Base-by-base conservation (phyloP, 2,797 vertebrate genomes). In the Neopelma chrysocephalum region DNA sequence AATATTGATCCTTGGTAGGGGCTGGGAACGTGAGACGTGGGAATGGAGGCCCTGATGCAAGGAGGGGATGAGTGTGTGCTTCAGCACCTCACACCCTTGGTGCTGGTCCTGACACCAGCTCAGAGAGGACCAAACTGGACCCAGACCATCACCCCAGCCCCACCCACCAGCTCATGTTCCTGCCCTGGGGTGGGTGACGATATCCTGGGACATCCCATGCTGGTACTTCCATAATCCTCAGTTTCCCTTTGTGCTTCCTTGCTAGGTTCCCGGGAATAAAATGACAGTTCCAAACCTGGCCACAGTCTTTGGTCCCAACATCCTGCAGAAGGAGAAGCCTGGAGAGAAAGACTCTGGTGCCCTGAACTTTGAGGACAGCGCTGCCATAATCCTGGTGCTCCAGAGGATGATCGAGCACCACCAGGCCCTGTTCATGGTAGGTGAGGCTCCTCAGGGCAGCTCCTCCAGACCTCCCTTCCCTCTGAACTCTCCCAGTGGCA, bases 201-300 rank as follows among this genome's bases (percentile, higher is more conserved):
- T 21, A 0, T 36, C 53, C 71, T 65, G 43, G 72, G 45, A 43
- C 26, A 36, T 15, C 26, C 78, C 56, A 3, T 9, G 19, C 32
- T 0, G 0, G 6, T 4, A 15, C 36, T 18, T 14, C 48, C 25
- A 1, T 58, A 64, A 50, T 3, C 50, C 40, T 14, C 22, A 19
- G 7, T 36, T 34, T 78, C 68, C 36, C 38, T 32, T 45, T 42
- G 26, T 73, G 26, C 50, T 38, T 70, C 12, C 50, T 70, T 29
- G 25, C 79, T 81, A 99, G 99, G 96, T 99, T 70, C 95, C 97
- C 6, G 99, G 99, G 16, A 99, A 99, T 96, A 99, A 99, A 96
- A 99, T 99, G 99, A 99, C 99, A 3, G 97, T 98, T 1, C 98
- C 98, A 6, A 99, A 99, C 96, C 95, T 99, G 97, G 99, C 99